phyloP scores from a whole-genome alignment of 2,888 invertebrate genomes.

The Xylota segnis region DNA sequence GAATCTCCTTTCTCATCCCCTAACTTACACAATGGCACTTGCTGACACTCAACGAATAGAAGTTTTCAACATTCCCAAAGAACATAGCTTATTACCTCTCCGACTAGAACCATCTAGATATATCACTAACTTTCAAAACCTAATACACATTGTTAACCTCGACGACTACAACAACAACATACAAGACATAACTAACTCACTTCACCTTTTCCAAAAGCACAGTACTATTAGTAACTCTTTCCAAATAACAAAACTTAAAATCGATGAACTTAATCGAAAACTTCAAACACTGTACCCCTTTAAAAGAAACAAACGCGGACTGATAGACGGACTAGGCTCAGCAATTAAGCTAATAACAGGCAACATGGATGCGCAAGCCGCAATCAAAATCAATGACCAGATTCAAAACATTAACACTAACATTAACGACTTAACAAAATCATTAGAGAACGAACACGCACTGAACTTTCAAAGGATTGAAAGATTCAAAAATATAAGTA shows the following conservation, averaged over 20 bases:
- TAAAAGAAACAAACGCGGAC: constrained; percentile 3
- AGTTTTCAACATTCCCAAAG: neutral
- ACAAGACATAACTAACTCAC: neutral
- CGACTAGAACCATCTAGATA: neutral
- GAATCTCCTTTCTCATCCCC: too few relatives aligned
- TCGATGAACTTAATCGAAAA: neutral
- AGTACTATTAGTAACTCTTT: neutral
- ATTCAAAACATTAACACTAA: constrained; percentile 4
- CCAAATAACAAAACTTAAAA: neutral
- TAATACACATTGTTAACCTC: neutral
- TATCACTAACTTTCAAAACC: neutral
- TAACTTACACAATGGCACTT: too few relatives aligned
- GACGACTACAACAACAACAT: neutral
- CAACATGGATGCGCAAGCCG: constrained; percentile 13
- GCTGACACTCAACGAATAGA: constrained; percentile 2
- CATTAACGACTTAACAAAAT: constrained; percentile 6
- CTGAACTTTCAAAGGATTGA: neutral
- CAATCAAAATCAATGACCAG: constrained; percentile 5
- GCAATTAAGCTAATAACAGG: neutral
- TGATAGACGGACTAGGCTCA: neutral
- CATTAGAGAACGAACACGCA: constrained; percentile 6
- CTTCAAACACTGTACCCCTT: neutral
- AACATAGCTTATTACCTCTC: neutral
- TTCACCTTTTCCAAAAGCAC: neutral
- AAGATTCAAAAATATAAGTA: constrained; percentile 12